phyloP scores from a whole-genome alignment of 2,113 vertebrate genomes.

The Paraplagusia blochii region DNA sequence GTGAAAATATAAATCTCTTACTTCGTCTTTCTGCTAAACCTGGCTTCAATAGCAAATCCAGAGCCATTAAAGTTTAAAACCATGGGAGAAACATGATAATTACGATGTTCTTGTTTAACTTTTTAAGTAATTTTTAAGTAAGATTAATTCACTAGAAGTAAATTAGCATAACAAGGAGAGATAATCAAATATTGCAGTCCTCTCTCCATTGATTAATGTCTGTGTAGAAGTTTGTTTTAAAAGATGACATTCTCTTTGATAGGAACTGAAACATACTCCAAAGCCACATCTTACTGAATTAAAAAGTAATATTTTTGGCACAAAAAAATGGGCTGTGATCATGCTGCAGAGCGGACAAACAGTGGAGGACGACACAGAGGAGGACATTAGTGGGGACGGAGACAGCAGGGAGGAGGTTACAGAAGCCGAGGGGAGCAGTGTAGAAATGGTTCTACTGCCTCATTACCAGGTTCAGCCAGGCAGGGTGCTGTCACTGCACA shows the following conservation, averaged over 20 bases:
- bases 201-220: constrained; percentile 25
- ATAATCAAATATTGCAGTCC: constrained; percentile 37
- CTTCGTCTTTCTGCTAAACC: too few relatives aligned
- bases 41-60: too few relatives aligned
- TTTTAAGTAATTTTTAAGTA: constrained; percentile 69
- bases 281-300: too few relatives aligned
- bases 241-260: too few relatives aligned
- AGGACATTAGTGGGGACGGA: constrained; percentile 31
- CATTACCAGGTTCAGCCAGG: constrained; percentile 26
- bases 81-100: constrained; percentile 54
- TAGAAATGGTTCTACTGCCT: constrained; percentile 30
- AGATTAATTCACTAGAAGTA: constrained; percentile 50
- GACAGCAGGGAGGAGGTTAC: constrained; percentile 7
- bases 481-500: constrained; percentile 23
- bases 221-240: constrained; percentile 10
- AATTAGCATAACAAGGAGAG: constrained; percentile 44
- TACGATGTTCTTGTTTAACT: constrained; percentile 44
- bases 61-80: constrained; percentile 42
- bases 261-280: too few relatives aligned
- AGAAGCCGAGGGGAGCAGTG: constrained; percentile 15
- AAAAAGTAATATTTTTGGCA: too few relatives aligned
- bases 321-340: constrained; percentile 36
- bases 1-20: constrained; percentile 21
- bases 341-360: constrained; percentile 20
- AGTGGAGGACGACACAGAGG: constrained; percentile 15